A percentile compares a stretch with the other conserved stretches of the same genome.
These are phyloP conservation scores for Oryzias dopingdopingensis DNA, from an alignment of 2,797 vertebrate genomes.

Conservation along the genomic window DNA sequence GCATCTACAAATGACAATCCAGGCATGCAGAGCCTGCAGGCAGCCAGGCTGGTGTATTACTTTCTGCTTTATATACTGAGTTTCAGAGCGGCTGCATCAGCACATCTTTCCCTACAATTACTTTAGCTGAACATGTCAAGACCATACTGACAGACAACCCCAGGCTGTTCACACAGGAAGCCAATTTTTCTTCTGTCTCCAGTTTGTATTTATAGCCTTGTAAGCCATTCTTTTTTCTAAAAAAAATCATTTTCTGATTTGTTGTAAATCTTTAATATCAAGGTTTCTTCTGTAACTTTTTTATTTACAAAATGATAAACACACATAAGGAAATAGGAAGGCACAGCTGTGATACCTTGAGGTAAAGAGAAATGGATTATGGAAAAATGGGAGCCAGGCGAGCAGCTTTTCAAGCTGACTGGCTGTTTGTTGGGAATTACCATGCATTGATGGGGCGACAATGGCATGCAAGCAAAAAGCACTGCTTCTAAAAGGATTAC, in stretches of 20 bases:
- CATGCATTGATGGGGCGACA: conserved; percentile 67
- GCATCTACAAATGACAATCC: conserved; percentile 16
- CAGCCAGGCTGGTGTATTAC: conserved; percentile 21
- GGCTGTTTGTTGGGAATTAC: conserved; percentile 64
- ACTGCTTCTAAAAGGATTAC: conserved; percentile 74
- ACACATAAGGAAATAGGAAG: conserved; percentile 34
- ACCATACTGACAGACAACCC: conserved; percentile 29
- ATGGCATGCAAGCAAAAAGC: conserved; percentile 46
- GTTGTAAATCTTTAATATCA: conserved; percentile 41
- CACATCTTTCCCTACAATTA: conserved; percentile 56
- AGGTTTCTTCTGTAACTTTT: conserved; percentile 21
- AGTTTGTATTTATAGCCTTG: background rate
- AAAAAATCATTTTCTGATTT: conserved; percentile 13
- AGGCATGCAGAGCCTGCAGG: conserved; percentile 43
- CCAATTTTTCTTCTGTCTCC: conserved; percentile 15
- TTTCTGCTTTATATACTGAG: conserved; percentile 39
- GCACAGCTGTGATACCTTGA: conserved; percentile 28
- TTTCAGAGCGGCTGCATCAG: conserved; percentile 52
- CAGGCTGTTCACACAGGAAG: conserved; percentile 23
- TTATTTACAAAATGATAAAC: conserved; percentile 19
- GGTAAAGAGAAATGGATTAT: conserved; percentile 34
- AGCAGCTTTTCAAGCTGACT: conserved; percentile 27
- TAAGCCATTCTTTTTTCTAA: conserved; percentile 8
- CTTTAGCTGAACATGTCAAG: conserved; percentile 57
- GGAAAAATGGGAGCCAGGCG: conserved; percentile 18